Conservation (phyloP, 2,888 invertebrate species). For the Parthenolecanium corni region DNA sequence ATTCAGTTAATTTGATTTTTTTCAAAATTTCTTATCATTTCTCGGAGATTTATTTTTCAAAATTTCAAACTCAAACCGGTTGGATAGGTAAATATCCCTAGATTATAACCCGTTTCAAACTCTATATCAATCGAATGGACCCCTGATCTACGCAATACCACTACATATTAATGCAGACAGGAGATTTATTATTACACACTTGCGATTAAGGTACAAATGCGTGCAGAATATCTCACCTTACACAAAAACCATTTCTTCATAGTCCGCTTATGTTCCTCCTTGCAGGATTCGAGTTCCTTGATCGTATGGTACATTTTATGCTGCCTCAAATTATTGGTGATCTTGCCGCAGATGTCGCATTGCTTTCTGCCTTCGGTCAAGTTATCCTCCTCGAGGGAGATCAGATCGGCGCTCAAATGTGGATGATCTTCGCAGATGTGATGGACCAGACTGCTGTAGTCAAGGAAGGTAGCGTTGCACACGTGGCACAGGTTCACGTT, state of each 20-base stretch:
- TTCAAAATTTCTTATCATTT: too few relatives aligned
- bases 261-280: not conserved
- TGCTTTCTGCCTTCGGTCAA: slow-evolving; percentile 2
- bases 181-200: too few relatives aligned
- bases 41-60: too few relatives aligned
- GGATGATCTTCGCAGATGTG: slow-evolving; percentile 9
- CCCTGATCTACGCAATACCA: too few relatives aligned
- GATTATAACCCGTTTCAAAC: too few relatives aligned
- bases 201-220: too few relatives aligned
- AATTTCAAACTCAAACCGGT: too few relatives aligned
- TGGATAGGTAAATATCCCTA: too few relatives aligned
- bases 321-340: slow-evolving; percentile 19
- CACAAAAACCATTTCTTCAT: slow-evolving; percentile 20
- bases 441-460: not conserved
- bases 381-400: not conserved
- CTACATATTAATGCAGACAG: too few relatives aligned
- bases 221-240: slow-evolving; percentile 11
- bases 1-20: too few relatives aligned
- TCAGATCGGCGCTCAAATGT: not conserved
- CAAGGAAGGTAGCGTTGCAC: slow-evolving; percentile 8
- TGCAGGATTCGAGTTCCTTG: slow-evolving; percentile 13
- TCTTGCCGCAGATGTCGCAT: slow-evolving; percentile 26
- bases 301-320: slow-evolving; percentile 22
- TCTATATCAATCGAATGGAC: too few relatives aligned
- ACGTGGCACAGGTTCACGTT: slow-evolving; percentile 8